phyloP scores from a whole-genome alignment of 2,797 vertebrate genomes.

The Neomorphus geoffroyi region DNA sequence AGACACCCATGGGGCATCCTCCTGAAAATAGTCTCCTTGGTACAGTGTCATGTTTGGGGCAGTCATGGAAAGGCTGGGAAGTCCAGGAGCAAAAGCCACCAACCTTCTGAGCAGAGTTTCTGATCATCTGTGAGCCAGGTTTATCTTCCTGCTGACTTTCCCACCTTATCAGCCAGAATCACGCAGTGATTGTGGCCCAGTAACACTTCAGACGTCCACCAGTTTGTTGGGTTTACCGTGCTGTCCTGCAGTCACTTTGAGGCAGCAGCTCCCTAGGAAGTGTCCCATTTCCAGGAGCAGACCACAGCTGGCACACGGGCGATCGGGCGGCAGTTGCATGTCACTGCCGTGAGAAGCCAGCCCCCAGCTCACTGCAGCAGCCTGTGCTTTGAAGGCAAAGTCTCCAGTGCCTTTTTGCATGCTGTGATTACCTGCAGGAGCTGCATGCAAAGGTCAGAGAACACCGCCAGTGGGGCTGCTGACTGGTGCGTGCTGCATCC shows the following conservation, averaged over 20 bases:
- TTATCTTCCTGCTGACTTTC: background rate
- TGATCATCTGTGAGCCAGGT: background rate
- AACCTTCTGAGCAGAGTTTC: background rate
- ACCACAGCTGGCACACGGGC: background rate
- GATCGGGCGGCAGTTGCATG: background rate
- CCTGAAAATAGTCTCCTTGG: background rate
- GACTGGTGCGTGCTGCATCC: background rate
- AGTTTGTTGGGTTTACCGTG: background rate
- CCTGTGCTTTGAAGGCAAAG: background rate
- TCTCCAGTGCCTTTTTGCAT: background rate
- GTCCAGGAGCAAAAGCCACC: background rate
- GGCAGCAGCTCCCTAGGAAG: background rate
- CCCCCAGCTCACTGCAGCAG: background rate
- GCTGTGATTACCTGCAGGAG: background rate
- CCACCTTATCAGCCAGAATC: background rate
- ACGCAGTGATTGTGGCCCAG: background rate
- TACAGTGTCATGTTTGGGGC: background rate
- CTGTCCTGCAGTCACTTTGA: background rate
- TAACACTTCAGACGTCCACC: background rate
- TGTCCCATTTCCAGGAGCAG: background rate
- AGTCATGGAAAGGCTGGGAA: background rate
- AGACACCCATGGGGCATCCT: background rate
- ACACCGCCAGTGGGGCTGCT: background rate
- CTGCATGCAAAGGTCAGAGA: background rate
- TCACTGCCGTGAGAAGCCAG: rapidly evolving